Percentiles rank a stretch among this genome's conserved stretches.
phyloP scores from a whole-genome alignment of 2,113 vertebrate genomes.

The Cochlearius cochlearius region DNA sequence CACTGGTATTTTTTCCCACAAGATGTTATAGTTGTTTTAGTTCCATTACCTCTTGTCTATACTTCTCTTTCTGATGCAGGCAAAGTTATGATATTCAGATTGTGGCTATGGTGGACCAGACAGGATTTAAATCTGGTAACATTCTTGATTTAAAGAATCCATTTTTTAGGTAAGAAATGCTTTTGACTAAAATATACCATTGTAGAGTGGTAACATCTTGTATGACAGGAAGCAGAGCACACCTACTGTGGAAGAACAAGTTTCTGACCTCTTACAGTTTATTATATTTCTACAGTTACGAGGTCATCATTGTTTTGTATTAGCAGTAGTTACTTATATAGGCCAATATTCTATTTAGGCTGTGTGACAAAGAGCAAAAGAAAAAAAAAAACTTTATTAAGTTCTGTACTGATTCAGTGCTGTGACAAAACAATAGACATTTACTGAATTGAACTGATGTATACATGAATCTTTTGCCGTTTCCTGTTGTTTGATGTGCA shows the following conservation, averaged over 20 bases:
- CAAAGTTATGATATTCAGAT: conserved; percentile 84
- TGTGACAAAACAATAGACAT: background rate
- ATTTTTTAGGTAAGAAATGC: conserved; percentile 76
- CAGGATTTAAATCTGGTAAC: conserved; percentile 81
- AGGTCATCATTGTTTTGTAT: background rate
- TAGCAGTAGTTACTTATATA: background rate
- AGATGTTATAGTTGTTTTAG: background rate
- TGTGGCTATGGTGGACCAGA: conserved; percentile 78
- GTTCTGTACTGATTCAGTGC: background rate
- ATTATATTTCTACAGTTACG: background rate
- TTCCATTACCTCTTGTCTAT: background rate
- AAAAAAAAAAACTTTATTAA: background rate
- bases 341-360: background rate
- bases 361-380: background rate
- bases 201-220: background rate
- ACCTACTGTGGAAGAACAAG: background rate
- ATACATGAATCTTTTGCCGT: background rate
- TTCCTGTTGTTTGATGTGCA: background rate
- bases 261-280: background rate
- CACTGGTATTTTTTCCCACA: background rate
- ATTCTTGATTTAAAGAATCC: conserved; percentile 80
- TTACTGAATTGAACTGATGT: background rate
- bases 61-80: conserved; percentile 50
- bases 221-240: background rate
- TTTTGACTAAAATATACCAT: background rate